A percentile compares a stretch with the other conserved stretches of the same genome.
Evolutionary conservation across 2,113 vertebrate genomes (phyloP).

Genomic region (Willisornis vidua): DNA sequence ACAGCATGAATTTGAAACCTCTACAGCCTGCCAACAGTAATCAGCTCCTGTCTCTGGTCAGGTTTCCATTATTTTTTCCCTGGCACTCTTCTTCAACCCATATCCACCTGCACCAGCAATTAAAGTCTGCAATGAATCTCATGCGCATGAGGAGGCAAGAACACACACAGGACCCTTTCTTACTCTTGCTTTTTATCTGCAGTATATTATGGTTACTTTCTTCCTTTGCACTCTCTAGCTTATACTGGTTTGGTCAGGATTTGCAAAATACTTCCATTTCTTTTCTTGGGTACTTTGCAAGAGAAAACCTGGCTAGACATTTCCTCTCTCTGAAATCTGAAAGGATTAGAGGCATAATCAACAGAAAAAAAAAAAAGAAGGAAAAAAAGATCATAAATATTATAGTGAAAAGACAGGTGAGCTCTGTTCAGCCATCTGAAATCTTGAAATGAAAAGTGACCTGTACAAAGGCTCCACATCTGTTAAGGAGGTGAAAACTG

Average conservation of each 20-base stretch:
- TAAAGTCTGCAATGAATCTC: conserved; percentile 33
- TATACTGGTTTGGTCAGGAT: not conserved
- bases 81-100: not conserved
- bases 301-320: not conserved
- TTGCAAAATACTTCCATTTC: not conserved
- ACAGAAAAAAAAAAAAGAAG: not conserved
- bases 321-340: not conserved
- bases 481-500: not conserved
- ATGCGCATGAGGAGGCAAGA: not conserved
- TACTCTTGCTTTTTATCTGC: not conserved
- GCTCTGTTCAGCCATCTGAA: not conserved
- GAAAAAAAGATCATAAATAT: not conserved
- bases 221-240: not conserved
- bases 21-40: not conserved
- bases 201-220: not conserved
- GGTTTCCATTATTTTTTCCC: conserved; percentile 37
- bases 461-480: not conserved
- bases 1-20: conserved; percentile 49
- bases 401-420: not conserved
- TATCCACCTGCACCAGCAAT: not conserved
- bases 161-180: not conserved
- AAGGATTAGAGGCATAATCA: not conserved
- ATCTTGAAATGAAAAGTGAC: not conserved
- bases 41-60: conserved; percentile 4
- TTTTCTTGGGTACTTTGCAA: not conserved